A percentile compares a stretch with the other conserved stretches of the same genome.
These are phyloP conservation scores for Tapirus indicus DNA, from an alignment of 2,797 vertebrate genomes.

Conservation along the genomic window DNA sequence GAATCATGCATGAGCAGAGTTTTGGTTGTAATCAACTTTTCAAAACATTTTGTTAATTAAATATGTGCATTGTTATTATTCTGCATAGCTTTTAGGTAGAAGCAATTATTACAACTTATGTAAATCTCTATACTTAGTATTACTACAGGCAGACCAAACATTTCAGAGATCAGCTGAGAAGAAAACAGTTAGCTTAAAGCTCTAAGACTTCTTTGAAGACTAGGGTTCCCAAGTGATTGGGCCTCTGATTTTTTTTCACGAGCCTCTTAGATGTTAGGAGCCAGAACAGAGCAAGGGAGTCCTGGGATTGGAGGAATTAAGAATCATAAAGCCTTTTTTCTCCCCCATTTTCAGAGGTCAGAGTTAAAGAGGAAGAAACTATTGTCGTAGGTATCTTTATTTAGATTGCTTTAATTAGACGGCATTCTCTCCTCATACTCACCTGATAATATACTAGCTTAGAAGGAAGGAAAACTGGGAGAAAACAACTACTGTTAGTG, in stretches of 20 bases:
- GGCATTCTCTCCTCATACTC: neutral
- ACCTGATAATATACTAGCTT: neutral
- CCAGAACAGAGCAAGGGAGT: neutral
- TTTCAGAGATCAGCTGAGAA: neutral
- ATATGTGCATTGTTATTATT: neutral
- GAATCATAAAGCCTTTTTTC: neutral
- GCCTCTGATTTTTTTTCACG: neutral
- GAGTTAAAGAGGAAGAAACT: conserved; percentile 5
- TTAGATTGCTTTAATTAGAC: neutral
- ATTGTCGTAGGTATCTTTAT: neutral
- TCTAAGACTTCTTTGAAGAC: neutral
- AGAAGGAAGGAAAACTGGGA: neutral
- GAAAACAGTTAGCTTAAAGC: neutral
- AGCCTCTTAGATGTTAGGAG: neutral
- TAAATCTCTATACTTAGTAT: neutral
- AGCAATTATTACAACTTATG: neutral
- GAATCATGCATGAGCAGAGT: neutral
- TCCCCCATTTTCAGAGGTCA: neutral
- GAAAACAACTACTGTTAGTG: neutral
- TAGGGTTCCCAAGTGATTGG: neutral
- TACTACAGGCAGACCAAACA: neutral
- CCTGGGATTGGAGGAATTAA: neutral
- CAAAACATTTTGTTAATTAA: neutral
- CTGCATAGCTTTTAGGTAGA: neutral
- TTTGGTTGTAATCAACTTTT: conserved; percentile 24